These are phyloP conservation scores for Argyresthia goedartella DNA, from an alignment of 2,888 invertebrate species.

Conservation along the genomic window DNA sequence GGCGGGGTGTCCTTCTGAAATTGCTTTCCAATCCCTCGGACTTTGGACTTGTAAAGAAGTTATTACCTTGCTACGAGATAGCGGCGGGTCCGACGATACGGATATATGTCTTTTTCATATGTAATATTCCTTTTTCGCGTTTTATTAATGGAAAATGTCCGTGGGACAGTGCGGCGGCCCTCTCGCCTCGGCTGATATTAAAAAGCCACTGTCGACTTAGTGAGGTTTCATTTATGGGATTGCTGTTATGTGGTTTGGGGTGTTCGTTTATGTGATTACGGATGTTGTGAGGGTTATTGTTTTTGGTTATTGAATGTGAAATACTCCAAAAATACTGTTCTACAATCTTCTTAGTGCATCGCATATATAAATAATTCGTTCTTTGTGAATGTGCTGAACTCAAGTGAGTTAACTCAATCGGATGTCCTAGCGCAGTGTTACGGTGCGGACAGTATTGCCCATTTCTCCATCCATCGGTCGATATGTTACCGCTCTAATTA, in stretches of 20 bases:
- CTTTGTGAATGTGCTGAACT: no score
- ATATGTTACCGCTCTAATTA: conserved; percentile 57
- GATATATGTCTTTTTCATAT: conserved; percentile 71
- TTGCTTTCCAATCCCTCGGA: conserved; percentile 74
- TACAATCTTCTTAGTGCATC: no score
- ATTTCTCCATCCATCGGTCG: background rate
- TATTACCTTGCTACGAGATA: conserved; percentile 71
- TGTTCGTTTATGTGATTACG: conserved; percentile 6
- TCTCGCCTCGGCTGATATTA: conserved; percentile 60
- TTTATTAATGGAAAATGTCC: conserved; percentile 72
- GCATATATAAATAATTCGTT: no score
- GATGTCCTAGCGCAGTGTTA: no score
- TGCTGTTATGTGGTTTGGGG: conserved; percentile 47
- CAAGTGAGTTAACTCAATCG: no score
- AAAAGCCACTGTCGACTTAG: conserved; percentile 52
- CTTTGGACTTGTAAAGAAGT: conserved; percentile 74
- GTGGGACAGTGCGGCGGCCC: conserved; percentile 59
- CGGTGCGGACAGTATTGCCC: no score
- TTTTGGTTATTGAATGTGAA: background rate
- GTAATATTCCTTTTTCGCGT: conserved; percentile 73
- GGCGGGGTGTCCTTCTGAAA: conserved; percentile 69
- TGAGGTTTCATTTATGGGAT: conserved; percentile 57
- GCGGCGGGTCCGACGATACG: conserved; percentile 69
- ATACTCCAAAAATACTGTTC: no score
- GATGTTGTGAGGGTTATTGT: background rate